Conservation (phyloP, 1,140 invertebrate species). For the Steinernema feltiae region DNA sequence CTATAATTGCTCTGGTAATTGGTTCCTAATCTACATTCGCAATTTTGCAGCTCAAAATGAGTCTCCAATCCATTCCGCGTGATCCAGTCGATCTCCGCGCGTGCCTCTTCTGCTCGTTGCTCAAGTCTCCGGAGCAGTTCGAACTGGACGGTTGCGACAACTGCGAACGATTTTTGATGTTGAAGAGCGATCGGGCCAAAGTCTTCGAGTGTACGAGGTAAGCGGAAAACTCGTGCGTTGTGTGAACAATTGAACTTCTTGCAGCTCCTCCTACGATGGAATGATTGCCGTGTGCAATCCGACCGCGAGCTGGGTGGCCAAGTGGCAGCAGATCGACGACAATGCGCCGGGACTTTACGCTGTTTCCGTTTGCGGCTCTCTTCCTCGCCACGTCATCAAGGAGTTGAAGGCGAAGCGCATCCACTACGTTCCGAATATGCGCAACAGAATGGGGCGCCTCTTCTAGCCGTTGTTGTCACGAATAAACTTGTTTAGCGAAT, state of each 20-base stretch:
- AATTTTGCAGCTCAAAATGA: too few relatives aligned
- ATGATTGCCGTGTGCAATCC: conserved; percentile 49
- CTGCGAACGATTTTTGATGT: conserved; percentile 84
- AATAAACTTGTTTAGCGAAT: too few relatives aligned
- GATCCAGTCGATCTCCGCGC: conserved; percentile 81
- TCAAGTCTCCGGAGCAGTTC: conserved; percentile 94
- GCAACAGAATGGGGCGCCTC: conserved; percentile 40
- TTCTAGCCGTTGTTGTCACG: too few relatives aligned
- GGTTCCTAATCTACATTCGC: too few relatives aligned
- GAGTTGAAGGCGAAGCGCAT: conserved; percentile 46
- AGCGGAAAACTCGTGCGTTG: conserved; percentile 17
- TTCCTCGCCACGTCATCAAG: conserved; percentile 38
- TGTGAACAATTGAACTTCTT: conserved; percentile 20
- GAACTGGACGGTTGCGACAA: conserved; percentile 95
- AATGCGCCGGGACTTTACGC: conserved; percentile 48
- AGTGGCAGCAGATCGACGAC: conserved; percentile 52
- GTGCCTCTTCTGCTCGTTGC: conserved; percentile 85
- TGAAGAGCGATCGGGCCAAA: conserved; percentile 89
- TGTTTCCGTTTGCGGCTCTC: conserved; percentile 46
- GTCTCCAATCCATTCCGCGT: conserved; percentile 69
- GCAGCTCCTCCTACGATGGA: conserved; percentile 52
- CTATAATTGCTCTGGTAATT: too few relatives aligned
- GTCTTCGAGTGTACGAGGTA: conserved; percentile 90
- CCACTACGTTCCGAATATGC: conserved; percentile 39
- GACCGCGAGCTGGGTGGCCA: conserved; percentile 49